Percentiles rank a stretch among this genome's conserved stretches.
phyloP scores from a whole-genome alignment of 2,888 invertebrate species.

The Eurois occulta region DNA sequence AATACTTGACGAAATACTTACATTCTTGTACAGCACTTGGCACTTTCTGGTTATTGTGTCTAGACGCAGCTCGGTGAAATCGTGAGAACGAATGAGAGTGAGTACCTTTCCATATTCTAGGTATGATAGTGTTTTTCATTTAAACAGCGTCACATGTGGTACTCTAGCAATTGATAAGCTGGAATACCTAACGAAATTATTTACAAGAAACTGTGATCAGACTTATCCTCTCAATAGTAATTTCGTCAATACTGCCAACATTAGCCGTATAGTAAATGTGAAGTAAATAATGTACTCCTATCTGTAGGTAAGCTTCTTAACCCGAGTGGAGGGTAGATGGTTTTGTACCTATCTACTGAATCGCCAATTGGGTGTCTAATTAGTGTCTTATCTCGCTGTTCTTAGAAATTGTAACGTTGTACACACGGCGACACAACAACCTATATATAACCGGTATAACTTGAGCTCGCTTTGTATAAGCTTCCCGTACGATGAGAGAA shows the following conservation, averaged over 20 bases:
- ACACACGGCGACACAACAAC: neutral
- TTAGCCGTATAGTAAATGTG: neutral
- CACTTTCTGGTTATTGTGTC: neutral
- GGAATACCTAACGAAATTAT: no score
- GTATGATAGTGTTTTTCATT: no score
- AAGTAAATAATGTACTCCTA: neutral
- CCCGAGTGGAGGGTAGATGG: neutral
- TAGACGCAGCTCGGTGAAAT: neutral
- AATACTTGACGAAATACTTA: conserved; percentile 1
- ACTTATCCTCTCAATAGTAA: neutral
- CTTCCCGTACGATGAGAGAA: no score
- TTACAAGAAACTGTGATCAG: no score
- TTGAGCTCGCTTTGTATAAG: no score
- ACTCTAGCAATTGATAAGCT: no score
- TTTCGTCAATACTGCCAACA: neutral
- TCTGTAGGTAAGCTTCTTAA: conserved; percentile 2
- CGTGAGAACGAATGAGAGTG: neutral
- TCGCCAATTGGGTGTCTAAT: conserved; percentile 14
- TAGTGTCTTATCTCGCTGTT: conserved; percentile 8
- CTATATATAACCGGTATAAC: no score
- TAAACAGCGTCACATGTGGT: no score
- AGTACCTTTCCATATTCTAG: no score
- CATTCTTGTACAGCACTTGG: neutral
- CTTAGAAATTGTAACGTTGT: neutral
- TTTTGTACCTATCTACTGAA: conserved; percentile 15